Base-by-base conservation (phyloP, 2,113 vertebrate genomes). In the Hipposideros armiger region DNA sequence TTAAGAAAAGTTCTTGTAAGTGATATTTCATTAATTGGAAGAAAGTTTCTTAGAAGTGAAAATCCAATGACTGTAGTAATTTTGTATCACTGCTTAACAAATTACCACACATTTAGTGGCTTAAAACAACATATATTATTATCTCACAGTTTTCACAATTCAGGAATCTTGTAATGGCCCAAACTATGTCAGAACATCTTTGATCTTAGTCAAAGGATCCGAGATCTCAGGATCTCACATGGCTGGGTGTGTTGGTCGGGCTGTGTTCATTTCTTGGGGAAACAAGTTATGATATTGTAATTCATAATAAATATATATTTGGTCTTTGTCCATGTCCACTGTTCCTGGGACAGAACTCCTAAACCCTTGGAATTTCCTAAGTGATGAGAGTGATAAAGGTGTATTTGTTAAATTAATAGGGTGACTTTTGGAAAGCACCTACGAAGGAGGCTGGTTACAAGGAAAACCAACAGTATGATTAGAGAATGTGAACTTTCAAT, bases 31-130 rank as follows among this genome's bases (percentile, higher is more conserved):
- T 60, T 93, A 69, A 72, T 11, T 70, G 17, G 52, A 91, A 91
- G 30, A 96, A 66, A 54, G 2, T 54, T 90, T 89, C 66, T 94
- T 93, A 87, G 24, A 83, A 90, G n/a, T 94, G 58, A 64, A 20
- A 93, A 81, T 81, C 83, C 6, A 58, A 9, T 95, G 76, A 50
- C 30, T 94, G 11, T 56, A 36, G 72, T 73, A 73, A 0, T 83
- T 74, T 84, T 74, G 5, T 52, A 72, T 72, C 10, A 86, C 58
- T 73, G 20, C 62, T 52, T 76, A 73, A 82, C 16, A 92, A 77
- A 83, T 73, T 73, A 66, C 6, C 11, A 84, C 8, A 60, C 22
- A 84, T 40, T 45, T 73, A 88, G 20, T 69, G 42, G 6, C 40
- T 83, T 91, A 81, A n/a, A 77, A 89, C 15, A 85, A 28, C 11